These are phyloP conservation scores for Pedionomus torquatus DNA, from an alignment of 2,113 vertebrate species.

Conservation along the genomic window DNA sequence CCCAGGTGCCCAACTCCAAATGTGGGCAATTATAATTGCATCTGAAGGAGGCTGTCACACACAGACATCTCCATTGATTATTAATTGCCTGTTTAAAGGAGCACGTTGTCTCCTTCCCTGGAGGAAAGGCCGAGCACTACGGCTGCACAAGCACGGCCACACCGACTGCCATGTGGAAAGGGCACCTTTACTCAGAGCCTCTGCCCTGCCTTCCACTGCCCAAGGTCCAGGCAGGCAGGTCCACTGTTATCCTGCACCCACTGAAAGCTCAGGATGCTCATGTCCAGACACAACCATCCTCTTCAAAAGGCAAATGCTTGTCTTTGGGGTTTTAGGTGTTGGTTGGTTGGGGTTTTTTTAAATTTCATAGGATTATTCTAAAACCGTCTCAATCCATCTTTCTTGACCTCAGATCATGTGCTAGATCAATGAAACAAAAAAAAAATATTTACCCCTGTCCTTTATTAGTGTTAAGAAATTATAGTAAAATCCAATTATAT, in stretches of 20 bases:
- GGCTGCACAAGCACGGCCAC: neutral
- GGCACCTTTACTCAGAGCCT: neutral
- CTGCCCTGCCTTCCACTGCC: accelerated
- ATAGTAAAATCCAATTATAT: neutral
- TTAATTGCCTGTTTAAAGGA: neutral
- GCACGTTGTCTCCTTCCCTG: accelerated
- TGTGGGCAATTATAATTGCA: neutral
- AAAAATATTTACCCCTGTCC: neutral
- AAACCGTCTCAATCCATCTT: neutral
- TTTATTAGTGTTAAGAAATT: neutral
- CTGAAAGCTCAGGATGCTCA: accelerated
- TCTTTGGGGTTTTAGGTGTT: neutral
- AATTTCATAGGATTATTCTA: neutral
- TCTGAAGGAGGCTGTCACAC: neutral
- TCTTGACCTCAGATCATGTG: neutral
- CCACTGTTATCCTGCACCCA: accelerated
- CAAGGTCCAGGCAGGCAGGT: neutral
- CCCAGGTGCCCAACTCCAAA: neutral
- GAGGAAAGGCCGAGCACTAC: accelerated
- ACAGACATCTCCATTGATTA: neutral
- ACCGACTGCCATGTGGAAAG: neutral
- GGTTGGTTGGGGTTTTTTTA: neutral
- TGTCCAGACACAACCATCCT: accelerated
- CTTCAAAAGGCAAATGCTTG: neutral
- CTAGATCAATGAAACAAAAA: neutral